These are phyloP conservation scores for Polymixis flavicincta DNA, from an alignment of 2,888 invertebrate genomes.

Conservation along the genomic window DNA sequence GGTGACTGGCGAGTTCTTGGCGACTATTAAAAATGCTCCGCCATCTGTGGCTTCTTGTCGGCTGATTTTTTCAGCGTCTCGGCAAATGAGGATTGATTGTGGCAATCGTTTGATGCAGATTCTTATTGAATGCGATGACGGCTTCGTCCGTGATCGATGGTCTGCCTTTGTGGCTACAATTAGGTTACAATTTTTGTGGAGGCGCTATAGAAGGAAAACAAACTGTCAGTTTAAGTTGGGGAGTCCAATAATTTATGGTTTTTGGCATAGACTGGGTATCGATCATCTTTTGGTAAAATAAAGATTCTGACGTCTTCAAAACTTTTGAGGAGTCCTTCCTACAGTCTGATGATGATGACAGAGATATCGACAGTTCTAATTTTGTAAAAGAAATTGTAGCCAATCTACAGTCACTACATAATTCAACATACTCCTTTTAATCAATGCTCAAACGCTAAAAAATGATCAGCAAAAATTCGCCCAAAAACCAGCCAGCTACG, in stretches of 20 bases:
- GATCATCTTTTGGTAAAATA: not conserved
- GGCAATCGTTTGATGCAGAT: conserved; percentile 87
- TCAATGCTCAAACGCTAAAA: conserved; percentile 60
- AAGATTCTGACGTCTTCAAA: not conserved
- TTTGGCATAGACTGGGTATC: conserved; percentile 10
- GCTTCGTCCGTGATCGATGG: conserved; percentile 83
- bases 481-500: conserved; percentile 59
- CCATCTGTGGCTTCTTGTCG: conserved; percentile 79
- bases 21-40: conserved; percentile 87
- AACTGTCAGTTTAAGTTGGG: conserved; percentile 40
- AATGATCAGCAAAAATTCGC: conserved; percentile 59
- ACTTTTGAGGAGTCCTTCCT: not conserved
- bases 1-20: conserved; percentile 86
- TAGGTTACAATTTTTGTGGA: conserved; percentile 63
- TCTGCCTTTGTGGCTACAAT: conserved; percentile 66
- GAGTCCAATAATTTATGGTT: conserved; percentile 21
- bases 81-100: conserved; percentile 89
- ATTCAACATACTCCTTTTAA: conserved; percentile 45
- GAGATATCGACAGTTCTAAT: not conserved
- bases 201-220: conserved; percentile 45
- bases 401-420: not conserved
- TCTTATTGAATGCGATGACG: conserved; percentile 81
- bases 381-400: not conserved
- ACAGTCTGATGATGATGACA: not conserved
- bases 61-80: conserved; percentile 69